These are phyloP conservation scores for Lasiommata megera DNA, from an alignment of 2,888 invertebrate genomes.

Conservation along the genomic window DNA sequence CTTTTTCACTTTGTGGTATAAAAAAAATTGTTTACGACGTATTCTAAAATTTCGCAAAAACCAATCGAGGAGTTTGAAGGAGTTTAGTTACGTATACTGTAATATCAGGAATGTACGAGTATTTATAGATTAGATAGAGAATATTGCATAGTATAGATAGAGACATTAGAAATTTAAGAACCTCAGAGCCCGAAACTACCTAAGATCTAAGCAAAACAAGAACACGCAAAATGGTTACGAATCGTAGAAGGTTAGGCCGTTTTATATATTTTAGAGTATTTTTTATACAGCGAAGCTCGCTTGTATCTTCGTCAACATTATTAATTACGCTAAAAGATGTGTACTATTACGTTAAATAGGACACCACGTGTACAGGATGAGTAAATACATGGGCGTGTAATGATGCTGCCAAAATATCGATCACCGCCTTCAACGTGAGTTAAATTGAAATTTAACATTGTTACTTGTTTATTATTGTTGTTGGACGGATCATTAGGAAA, in stretches of 20 bases:
- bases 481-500: background rate
- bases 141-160: too few species aligned
- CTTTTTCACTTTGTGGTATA: too few species aligned
- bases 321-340: background rate
- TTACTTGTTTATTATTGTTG: background rate
- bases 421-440: slow-evolving; percentile 16
- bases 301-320: background rate
- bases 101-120: too few species aligned
- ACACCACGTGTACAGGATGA: slow-evolving; percentile 11
- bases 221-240: background rate
- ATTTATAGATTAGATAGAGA: too few species aligned
- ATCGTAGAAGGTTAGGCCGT: background rate
- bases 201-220: background rate
- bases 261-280: background rate
- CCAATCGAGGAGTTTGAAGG: too few species aligned
- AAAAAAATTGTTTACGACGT: too few species aligned
- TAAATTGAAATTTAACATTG: background rate
- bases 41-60: too few species aligned
- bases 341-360: background rate
- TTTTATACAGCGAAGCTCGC: background rate
- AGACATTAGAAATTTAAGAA: too few species aligned
- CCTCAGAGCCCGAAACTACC: too few species aligned
- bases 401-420: slow-evolving; percentile 29
- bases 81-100: background rate
- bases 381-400: slow-evolving; percentile 27